These are phyloP conservation scores for Stichodactyla helianthus DNA, from an alignment of 64 coral and sea anemone species.

Conservation along the genomic window DNA sequence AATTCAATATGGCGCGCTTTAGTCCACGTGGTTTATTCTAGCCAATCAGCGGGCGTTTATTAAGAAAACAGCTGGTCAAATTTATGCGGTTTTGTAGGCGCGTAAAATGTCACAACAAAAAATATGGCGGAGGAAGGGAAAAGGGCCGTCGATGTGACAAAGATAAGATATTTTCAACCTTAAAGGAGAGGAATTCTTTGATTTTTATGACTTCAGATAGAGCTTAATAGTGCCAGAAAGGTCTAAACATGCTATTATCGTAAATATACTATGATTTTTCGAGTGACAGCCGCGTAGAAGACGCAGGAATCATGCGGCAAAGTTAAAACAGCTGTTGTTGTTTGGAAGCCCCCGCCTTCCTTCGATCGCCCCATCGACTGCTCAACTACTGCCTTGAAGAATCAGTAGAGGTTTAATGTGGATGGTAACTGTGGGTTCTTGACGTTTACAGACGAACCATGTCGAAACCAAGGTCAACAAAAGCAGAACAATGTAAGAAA, in stretches of 20 bases:
- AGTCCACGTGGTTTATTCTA: neutral
- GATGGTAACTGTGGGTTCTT: neutral
- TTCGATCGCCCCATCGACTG: neutral
- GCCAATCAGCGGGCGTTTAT: neutral
- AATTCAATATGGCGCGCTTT: conserved; percentile 33
- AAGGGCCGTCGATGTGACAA: neutral
- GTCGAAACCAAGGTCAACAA: conserved; percentile 16
- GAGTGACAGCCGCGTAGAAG: neutral
- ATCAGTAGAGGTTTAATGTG: neutral
- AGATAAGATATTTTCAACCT: neutral
- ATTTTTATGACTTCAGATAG: neutral
- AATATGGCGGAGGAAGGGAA: conserved; percentile 14
- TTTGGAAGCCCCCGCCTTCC: conserved; percentile 8
- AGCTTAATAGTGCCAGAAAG: neutral
- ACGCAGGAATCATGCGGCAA: neutral
- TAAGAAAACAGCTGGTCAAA: conserved; percentile 7
- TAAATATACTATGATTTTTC: neutral
- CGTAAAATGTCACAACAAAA: conserved; percentile 33
- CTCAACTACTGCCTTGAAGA: neutral
- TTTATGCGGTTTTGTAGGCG: conserved; percentile 13
- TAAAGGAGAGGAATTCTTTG: neutral
- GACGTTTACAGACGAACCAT: neutral
- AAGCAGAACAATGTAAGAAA: conserved; percentile 24
- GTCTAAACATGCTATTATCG: neutral
- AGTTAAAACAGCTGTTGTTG: conserved; percentile 15